Percentiles rank a stretch among this genome's conserved stretches.
Conservation (phyloP, 2,113 vertebrate genomes). For the Corvus cornix region DNA sequence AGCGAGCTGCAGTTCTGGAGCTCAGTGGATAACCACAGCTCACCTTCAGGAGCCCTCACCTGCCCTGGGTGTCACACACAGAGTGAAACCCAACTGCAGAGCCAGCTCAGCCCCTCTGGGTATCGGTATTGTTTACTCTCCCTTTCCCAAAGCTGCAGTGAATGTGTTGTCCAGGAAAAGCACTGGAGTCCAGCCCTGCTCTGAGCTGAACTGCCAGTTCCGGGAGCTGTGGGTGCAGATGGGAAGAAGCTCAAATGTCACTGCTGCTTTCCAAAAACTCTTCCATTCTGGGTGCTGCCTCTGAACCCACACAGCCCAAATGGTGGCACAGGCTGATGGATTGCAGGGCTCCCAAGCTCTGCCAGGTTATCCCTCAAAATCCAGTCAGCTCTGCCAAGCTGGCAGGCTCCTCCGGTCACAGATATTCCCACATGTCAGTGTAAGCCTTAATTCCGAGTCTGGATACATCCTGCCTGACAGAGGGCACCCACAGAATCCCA, state of each 20-base stretch:
- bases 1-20: neutral
- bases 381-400: neutral
- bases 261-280: neutral
- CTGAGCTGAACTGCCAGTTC: neutral
- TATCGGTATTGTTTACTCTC: neutral
- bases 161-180: neutral
- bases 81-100: neutral
- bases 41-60: neutral
- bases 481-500: neutral
- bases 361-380: neutral
- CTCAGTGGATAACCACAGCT: neutral
- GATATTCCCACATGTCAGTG: neutral
- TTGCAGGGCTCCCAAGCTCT: neutral
- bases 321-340: neutral
- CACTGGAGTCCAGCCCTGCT: neutral
- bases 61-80: neutral
- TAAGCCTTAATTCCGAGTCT: neutral
- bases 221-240: neutral
- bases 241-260: neutral
- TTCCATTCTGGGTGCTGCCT: neutral
- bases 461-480: neutral
- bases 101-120: neutral
- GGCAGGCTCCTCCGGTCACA: neutral
- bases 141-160: neutral
- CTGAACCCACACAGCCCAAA: neutral